Percentiles rank a stretch among this genome's conserved stretches.
phyloP scores from a whole-genome alignment of 1,140 invertebrate genomes.

The Calliphora vicina region DNA sequence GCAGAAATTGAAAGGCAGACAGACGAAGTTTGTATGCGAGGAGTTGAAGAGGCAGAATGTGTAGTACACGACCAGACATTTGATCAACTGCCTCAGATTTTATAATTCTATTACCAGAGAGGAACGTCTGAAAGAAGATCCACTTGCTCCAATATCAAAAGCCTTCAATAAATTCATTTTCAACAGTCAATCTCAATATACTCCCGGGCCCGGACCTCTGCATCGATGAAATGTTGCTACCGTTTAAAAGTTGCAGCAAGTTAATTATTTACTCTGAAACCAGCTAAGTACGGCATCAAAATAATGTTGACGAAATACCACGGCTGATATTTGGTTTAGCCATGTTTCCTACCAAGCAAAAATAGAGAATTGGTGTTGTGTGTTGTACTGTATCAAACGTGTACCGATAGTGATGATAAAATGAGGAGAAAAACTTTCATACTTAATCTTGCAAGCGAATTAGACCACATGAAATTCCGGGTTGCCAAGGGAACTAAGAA shows the following conservation, averaged over 20 bases:
- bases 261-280: conserved; percentile 31
- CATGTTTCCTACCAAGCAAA: conserved; percentile 15
- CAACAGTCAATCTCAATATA: conserved; percentile 12
- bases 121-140: neutral
- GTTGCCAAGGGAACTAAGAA: no score
- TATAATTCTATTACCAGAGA: neutral
- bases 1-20: no score
- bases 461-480: no score
- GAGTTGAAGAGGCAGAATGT: no score
- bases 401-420: no score
- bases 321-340: conserved; percentile 30
- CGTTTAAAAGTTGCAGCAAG: conserved; percentile 32
- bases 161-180: conserved; percentile 21
- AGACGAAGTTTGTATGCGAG: no score
- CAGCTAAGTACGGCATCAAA: conserved; percentile 32
- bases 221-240: conserved; percentile 35
- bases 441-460: no score
- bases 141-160: conserved; percentile 8
- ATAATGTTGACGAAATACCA: conserved; percentile 32
- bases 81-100: conserved; percentile 26
- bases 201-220: neutral
- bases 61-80: no score
- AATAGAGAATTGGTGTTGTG: neutral
- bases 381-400: no score
- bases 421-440: no score